These are phyloP conservation scores for Phrynocephalus forsythii DNA, from an alignment of 2,797 vertebrate genomes.

Conservation along the genomic window DNA sequence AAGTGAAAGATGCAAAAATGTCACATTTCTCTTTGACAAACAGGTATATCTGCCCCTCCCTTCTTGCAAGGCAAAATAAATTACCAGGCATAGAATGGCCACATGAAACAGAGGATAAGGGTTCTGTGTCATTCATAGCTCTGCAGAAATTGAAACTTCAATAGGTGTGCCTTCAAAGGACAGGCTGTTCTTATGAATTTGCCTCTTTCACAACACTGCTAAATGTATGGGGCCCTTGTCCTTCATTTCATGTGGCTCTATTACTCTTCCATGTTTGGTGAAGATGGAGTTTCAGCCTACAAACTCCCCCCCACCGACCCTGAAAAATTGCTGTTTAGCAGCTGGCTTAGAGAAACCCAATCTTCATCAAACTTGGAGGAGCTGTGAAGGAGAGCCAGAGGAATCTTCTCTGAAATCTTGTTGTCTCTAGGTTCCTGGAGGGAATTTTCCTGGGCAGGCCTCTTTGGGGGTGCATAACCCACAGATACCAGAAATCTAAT, in stretches of 20 bases:
- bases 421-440: too few relatives aligned
- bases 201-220: background rate
- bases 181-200: background rate
- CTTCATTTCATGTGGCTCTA: background rate
- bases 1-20: background rate
- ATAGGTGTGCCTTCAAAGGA: background rate
- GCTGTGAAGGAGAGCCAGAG: too few relatives aligned
- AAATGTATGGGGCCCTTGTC: background rate
- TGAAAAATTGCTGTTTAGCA: too few relatives aligned
- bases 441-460: too few relatives aligned
- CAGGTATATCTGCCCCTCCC: background rate
- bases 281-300: too few relatives aligned
- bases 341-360: too few relatives aligned
- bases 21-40: background rate
- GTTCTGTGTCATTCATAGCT: background rate
- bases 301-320: too few relatives aligned
- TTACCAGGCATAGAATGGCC: background rate
- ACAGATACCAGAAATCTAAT: too few relatives aligned
- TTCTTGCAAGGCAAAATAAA: background rate
- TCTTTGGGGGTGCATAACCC: too few relatives aligned
- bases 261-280: too few relatives aligned
- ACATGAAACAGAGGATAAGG: background rate
- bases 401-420: too few relatives aligned
- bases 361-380: too few relatives aligned
- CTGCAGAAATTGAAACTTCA: background rate